phyloP scores from a whole-genome alignment of 2,797 vertebrate species.

The Phoxinus dragarum region DNA sequence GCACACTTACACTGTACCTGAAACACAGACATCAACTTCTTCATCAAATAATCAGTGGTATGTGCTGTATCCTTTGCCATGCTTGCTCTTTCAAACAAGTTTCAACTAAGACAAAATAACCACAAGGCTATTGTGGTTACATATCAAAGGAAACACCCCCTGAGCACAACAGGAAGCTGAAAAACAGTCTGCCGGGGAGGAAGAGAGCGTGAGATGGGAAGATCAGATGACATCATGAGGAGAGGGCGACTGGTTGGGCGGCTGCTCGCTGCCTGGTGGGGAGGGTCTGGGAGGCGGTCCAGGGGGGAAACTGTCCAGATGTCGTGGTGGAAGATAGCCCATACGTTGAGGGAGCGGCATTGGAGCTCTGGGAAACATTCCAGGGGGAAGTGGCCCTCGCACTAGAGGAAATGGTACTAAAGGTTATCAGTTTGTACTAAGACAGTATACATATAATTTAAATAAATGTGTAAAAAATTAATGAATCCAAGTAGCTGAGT shows the following conservation, averaged over 20 bases:
- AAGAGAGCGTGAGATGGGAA: background rate
- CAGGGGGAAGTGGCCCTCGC: conserved; percentile 63
- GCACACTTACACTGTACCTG: background rate
- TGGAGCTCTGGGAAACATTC: conserved; percentile 62
- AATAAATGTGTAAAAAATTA: background rate
- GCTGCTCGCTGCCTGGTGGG: conserved; percentile 63
- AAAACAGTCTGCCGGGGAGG: background rate
- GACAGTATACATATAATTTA: background rate
- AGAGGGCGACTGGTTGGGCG: conserved; percentile 53
- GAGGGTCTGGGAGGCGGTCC: conserved; percentile 64
- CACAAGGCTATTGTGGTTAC: conserved; percentile 37
- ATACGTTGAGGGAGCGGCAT: conserved; percentile 54
- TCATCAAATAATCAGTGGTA: conserved; percentile 15
- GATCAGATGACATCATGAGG: conserved; percentile 64
- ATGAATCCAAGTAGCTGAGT: background rate
- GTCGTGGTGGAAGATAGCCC: conserved; percentile 57
- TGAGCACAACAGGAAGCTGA: conserved; percentile 51
- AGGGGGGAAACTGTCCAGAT: conserved; percentile 45
- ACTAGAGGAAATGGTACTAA: conserved; percentile 52
- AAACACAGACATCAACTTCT: conserved; percentile 11
- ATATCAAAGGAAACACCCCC: conserved; percentile 47
- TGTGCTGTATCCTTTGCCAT: background rate
- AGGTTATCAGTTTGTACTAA: background rate
- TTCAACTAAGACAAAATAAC: conserved; percentile 8
- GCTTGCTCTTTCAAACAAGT: background rate